Conservation (phyloP, 2,888 invertebrate species). For the Nymphalis polychloros region DNA sequence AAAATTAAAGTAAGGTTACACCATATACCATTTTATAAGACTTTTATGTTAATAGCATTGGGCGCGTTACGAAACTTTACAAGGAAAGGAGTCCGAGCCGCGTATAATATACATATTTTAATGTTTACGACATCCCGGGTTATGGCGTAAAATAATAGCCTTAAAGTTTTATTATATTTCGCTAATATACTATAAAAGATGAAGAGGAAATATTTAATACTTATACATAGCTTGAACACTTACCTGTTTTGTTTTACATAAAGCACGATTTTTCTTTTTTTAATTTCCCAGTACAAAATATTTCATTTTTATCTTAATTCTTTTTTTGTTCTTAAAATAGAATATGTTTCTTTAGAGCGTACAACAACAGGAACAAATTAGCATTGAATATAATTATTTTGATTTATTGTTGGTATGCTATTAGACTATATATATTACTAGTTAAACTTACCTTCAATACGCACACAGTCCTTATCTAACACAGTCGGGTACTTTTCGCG, state of each 20-base stretch:
- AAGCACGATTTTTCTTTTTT: too few relatives aligned
- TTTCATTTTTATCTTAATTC: too few relatives aligned
- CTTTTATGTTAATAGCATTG: slow-evolving; percentile 9
- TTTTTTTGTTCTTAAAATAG: too few relatives aligned
- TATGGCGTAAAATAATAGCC: slow-evolving; percentile 46
- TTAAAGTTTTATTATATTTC: slow-evolving; percentile 14
- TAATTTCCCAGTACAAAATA: too few relatives aligned
- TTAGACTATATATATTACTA: too few relatives aligned
- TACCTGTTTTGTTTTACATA: too few relatives aligned
- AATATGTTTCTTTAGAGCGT: too few relatives aligned
- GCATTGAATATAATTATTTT: too few relatives aligned
- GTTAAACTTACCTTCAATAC: slow-evolving; percentile 18
- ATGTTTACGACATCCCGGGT: slow-evolving; percentile 13
- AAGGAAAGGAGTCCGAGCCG: slow-evolving; percentile 10
- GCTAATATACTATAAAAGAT: not conserved
- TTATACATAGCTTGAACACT: too few relatives aligned
- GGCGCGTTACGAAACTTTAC: slow-evolving; percentile 9
- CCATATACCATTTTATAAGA: not conserved
- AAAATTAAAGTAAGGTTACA: not conserved
- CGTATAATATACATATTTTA: slow-evolving; percentile 25
- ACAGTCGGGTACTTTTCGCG: slow-evolving; percentile 13
- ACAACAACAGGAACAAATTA: too few relatives aligned
- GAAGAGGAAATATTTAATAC: too few relatives aligned
- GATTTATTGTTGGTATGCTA: too few relatives aligned
- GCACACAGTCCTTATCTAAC: slow-evolving; percentile 10